Evolutionary conservation across 2,888 invertebrate genomes (phyloP).

Genomic region (Tipula unca): DNA sequence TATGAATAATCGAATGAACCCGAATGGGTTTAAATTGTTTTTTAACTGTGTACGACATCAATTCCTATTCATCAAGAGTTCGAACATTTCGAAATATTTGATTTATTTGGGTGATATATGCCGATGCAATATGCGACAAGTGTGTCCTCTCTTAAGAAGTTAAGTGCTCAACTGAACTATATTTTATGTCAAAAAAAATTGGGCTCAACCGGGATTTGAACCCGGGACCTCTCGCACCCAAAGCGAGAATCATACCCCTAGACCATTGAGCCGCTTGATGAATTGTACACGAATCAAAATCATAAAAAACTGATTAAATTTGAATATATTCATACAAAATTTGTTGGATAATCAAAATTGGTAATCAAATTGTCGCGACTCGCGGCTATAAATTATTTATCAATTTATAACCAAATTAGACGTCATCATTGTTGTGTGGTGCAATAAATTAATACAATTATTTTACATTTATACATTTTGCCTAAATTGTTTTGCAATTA

Average conservation of each 20-base stretch:
- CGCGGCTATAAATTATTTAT: neutral
- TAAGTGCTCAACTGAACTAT: too few species aligned
- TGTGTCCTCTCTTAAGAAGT: too few species aligned
- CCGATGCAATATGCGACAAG: too few species aligned
- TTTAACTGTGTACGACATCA: too few species aligned
- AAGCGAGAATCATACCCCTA: slow-evolving; percentile 55
- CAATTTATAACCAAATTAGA: neutral
- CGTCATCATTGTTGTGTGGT: neutral
- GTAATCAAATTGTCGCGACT: neutral
- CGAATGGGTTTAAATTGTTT: too few species aligned
- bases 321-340: neutral
- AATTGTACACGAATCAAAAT: neutral
- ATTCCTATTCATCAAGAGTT: too few species aligned
- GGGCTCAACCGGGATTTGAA: slow-evolving; percentile 54
- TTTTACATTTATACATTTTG: too few species aligned
- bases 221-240: slow-evolving; percentile 55
- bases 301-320: neutral
- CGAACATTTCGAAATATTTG: too few species aligned
- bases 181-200: slow-evolving; percentile 28
- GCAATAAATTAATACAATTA: neutral
- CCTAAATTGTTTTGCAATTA: too few species aligned
- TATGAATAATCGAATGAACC: too few species aligned
- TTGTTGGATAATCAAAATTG: neutral
- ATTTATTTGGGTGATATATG: too few species aligned
- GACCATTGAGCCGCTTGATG: slow-evolving; percentile 43